Base-by-base conservation (phyloP, 1,140 invertebrate species). In the Heliconius nattereri region DNA sequence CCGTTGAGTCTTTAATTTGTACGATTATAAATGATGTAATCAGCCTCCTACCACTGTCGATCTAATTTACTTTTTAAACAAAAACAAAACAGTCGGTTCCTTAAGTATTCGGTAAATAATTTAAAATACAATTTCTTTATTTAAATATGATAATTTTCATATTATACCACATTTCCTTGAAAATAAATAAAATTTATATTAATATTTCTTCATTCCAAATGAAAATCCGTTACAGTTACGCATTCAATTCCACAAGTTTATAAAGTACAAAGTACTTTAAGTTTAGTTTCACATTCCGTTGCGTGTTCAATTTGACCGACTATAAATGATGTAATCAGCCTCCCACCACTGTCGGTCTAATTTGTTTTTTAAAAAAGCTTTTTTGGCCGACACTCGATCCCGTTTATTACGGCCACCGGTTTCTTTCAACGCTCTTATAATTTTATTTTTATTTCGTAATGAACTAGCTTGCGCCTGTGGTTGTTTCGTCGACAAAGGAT, bases 331-430 rank as follows among this genome's bases (percentile, higher is more conserved):
- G 84, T 84, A 83, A 83, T 83, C 79, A 81, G 79, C 79, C 81
- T 81, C 78, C 81, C 82, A 78, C 80, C 75, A 80, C 77, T 78
- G 57, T 77, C 76, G 81, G 75, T 83, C 85, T 83, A 85, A 86
- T 86, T 86, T 82, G 79, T 85, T 80, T 80, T 80, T 80, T 80
- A 80, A 80, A 78, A 75, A 52, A 71, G 79, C 80, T 78, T 80
- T 79, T 82, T 83, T 81, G 60, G n/a, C 75, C 84, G 82, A 85
- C 85, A 87, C 85, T 84, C 84, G 84, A 88, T 85, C 84, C 81
- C 87, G 84, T 88, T 87, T 87, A 86, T 90, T 87, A 88, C 83
- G 86, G 83, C 83, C 82, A 83, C 84, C 86, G 85, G 82, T 86
- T 85, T 84, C 83, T 85, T 87, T 89, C 80, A 85, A 83, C 71